These are phyloP conservation scores for Bagarius yarrelli DNA, from an alignment of 2,113 vertebrate genomes.

Conservation along the genomic window DNA sequence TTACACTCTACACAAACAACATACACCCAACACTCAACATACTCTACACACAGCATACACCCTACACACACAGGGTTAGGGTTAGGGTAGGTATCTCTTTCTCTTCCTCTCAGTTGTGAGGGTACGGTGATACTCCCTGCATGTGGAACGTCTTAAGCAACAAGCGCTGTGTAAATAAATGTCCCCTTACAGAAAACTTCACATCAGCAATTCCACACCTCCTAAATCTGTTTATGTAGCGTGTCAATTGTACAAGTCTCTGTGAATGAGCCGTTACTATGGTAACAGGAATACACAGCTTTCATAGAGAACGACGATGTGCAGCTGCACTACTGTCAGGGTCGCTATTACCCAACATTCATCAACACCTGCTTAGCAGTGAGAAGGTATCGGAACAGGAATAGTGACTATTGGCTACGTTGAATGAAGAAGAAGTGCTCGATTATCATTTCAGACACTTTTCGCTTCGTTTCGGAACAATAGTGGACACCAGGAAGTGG, in stretches of 20 bases:
- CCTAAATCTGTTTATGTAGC: background rate
- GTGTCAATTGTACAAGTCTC: background rate
- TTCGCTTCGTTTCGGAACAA: background rate
- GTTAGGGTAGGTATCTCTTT: background rate
- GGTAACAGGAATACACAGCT: background rate
- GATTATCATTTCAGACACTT: background rate
- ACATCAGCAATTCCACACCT: background rate
- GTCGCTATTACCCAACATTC: background rate
- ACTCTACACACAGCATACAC: too few species aligned
- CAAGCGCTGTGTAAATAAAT: background rate
- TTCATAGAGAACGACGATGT: background rate
- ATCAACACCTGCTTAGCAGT: background rate
- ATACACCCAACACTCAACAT: background rate
- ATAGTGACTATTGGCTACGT: too few species aligned
- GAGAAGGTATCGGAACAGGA: too few species aligned
- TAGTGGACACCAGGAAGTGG: background rate
- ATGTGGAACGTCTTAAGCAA: background rate
- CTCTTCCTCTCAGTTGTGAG: background rate
- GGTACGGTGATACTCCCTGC: too few species aligned
- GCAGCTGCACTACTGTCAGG: background rate
- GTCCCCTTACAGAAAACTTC: background rate
- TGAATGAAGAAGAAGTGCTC: background rate
- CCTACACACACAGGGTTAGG: too few species aligned
- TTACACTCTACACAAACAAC: background rate
- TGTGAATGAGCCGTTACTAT: slow-evolving; percentile 3